Percentiles rank a stretch among this genome's conserved stretches.
These are phyloP conservation scores for Anableps anableps DNA, from an alignment of 2,797 vertebrate genomes.

Conservation along the genomic window DNA sequence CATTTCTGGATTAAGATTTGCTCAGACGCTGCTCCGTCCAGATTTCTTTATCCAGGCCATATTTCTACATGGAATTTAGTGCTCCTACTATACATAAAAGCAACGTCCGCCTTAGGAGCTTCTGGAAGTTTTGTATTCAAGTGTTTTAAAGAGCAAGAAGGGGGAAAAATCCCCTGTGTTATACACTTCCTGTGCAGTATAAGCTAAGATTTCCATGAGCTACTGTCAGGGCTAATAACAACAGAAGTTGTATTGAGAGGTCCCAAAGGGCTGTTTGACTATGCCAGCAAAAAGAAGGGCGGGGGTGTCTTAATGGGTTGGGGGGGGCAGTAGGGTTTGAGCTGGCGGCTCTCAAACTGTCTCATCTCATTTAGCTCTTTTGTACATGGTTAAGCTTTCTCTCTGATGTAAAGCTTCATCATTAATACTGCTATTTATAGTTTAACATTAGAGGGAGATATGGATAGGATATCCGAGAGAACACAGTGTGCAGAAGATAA, in stretches of 20 bases:
- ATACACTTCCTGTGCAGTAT: conserved; percentile 60
- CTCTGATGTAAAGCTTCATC: conserved; percentile 52
- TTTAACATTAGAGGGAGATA: neutral
- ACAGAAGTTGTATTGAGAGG: conserved; percentile 53
- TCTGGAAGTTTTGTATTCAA: conserved; percentile 18
- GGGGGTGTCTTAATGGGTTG: conserved; percentile 33
- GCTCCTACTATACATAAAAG: neutral
- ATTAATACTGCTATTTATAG: conserved; percentile 48
- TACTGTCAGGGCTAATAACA: conserved; percentile 76
- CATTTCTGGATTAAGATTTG: neutral
- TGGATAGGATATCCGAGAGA: conserved; percentile 7
- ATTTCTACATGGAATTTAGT: neutral
- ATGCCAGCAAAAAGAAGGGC: conserved; percentile 74
- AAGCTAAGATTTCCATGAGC: conserved; percentile 70
- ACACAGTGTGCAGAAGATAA: conserved; percentile 32
- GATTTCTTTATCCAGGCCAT: neutral
- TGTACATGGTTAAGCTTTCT: conserved; percentile 31
- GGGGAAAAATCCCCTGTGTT: conserved; percentile 35
- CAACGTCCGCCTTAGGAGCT: neutral
- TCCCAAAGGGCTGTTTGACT: conserved; percentile 72
- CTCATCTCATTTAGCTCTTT: conserved; percentile 66
- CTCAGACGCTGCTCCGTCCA: neutral
- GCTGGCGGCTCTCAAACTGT: conserved; percentile 63
- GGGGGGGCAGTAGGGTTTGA: conserved; percentile 36
- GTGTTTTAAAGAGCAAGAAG: conserved; percentile 12